These are phyloP conservation scores for Pyrochroa serraticornis DNA, from an alignment of 2,888 invertebrate genomes.

Conservation along the genomic window DNA sequence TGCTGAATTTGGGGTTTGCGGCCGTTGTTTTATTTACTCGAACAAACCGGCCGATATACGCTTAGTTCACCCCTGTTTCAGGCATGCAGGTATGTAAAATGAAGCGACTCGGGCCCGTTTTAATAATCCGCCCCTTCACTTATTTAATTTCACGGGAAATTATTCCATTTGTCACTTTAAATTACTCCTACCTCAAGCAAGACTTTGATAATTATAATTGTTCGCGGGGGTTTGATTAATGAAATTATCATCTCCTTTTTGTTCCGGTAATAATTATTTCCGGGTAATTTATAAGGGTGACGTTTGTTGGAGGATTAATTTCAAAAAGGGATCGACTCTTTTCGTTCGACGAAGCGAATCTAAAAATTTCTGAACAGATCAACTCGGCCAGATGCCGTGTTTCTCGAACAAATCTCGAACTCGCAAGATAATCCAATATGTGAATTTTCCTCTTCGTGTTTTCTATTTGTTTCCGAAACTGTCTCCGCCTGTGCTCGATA, in stretches of 20 bases:
- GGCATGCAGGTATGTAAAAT: conserved; percentile 13
- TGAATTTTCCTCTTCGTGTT: conserved; percentile 46
- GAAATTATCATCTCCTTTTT: conserved; percentile 24
- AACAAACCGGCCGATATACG: background rate
- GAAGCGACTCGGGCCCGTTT: conserved; percentile 2
- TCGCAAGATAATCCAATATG: conserved; percentile 48
- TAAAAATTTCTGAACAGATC: conserved; percentile 33
- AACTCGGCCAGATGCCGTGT: conserved; percentile 36
- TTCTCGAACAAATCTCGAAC: conserved; percentile 34
- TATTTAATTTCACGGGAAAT: conserved; percentile 31
- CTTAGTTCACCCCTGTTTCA: conserved; percentile 18
- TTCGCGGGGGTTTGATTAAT: conserved; percentile 28
- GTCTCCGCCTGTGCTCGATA: conserved; percentile 44
- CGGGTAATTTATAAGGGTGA: conserved; percentile 21
- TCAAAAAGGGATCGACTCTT: background rate
- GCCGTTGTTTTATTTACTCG: conserved; percentile 54
- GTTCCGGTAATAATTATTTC: conserved; percentile 23
- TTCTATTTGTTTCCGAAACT: conserved; percentile 44
- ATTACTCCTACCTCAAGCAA: conserved; percentile 30
- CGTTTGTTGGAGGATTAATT: no score
- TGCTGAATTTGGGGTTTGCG: conserved; percentile 58
- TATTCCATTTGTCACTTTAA: conserved; percentile 46
- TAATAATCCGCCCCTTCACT: background rate
- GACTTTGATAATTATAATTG: conserved; percentile 29
- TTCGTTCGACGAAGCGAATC: conserved; percentile 16